These are phyloP conservation scores for Phaetusa simplex DNA, from an alignment of 2,113 vertebrate species.

Conservation along the genomic window DNA sequence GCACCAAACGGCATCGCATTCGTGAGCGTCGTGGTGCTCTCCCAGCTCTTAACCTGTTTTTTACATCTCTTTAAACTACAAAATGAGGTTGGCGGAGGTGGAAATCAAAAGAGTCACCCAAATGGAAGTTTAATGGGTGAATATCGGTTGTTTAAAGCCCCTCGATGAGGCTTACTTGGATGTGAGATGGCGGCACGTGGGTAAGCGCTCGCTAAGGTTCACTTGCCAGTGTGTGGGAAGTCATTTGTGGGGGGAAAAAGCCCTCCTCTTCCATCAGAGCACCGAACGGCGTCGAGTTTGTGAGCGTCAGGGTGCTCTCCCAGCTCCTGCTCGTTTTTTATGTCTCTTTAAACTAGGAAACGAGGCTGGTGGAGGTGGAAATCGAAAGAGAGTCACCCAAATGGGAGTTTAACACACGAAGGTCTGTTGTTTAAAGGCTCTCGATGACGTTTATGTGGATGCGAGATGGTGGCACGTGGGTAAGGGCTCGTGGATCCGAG, in stretches of 20 bases:
- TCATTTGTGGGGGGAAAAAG: neutral
- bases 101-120: neutral
- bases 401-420: rapidly evolving
- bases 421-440: rapidly evolving
- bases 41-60: rapidly evolving
- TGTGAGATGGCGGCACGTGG: rapidly evolving
- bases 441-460: rapidly evolving
- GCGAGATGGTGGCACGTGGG: rapidly evolving
- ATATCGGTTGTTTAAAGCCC: rapidly evolving
- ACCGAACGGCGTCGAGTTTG: rapidly evolving
- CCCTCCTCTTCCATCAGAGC: neutral
- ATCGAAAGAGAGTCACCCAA: rapidly evolving
- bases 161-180: rapidly evolving
- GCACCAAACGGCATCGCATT: rapidly evolving
- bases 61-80: rapidly evolving
- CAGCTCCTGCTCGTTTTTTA: rapidly evolving
- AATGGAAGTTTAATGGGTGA: rapidly evolving
- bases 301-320: rapidly evolving
- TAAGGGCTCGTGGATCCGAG: too few relatives aligned
- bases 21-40: rapidly evolving
- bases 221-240: neutral
- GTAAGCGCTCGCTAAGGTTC: neutral
- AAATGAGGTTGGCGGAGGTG: rapidly evolving
- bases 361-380: rapidly evolving
- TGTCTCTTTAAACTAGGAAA: rapidly evolving